Evolutionary conservation across 2,888 invertebrate species (phyloP).

Genomic region (Mimas tiliae): DNA sequence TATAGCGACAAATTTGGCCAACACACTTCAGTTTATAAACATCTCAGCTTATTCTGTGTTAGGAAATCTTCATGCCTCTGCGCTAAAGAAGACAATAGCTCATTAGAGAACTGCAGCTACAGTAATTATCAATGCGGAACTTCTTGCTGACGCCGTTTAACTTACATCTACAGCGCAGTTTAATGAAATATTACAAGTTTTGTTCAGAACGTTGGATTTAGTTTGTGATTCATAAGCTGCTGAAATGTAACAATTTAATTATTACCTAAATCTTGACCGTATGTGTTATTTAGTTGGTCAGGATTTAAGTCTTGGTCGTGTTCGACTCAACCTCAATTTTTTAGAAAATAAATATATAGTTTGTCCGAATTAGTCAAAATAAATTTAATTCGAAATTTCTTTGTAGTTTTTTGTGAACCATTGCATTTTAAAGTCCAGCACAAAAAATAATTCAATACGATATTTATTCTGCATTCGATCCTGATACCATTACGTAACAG

Average conservation of each 20-base stretch:
- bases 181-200: conserved; percentile 12
- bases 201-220: background rate
- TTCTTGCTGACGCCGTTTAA: conserved; percentile 20
- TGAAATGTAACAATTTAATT: background rate
- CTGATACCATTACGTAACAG: no score
- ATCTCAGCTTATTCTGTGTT: background rate
- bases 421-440: no score
- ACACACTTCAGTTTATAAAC: background rate
- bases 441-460: no score
- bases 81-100: conserved; percentile 18
- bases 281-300: no score
- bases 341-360: no score
- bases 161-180: background rate
- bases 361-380: no score
- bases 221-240: background rate
- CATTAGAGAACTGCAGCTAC: conserved; percentile 22
- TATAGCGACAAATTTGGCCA: background rate
- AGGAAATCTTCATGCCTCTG: conserved; percentile 9
- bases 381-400: no score
- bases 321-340: no score
- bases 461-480: no score
- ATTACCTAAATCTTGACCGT: no score
- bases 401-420: no score
- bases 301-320: no score
- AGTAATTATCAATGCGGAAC: conserved; percentile 24